Conservation (phyloP, 2,113 vertebrate genomes). For the Ictalurus punctatus region DNA sequence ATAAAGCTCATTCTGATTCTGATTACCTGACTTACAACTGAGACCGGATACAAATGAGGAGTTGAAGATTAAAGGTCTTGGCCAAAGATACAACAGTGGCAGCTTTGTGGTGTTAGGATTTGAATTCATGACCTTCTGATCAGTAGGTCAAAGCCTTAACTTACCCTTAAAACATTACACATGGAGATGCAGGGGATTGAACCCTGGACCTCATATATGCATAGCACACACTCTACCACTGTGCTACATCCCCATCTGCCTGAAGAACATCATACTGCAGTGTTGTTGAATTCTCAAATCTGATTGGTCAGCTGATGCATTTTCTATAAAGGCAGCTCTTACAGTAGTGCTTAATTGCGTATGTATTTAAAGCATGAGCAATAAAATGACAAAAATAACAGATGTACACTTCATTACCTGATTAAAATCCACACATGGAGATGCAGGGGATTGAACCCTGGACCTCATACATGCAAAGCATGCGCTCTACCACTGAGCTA, state of each 20-base stretch:
- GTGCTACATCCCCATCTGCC: conserved; percentile 28
- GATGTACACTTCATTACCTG: no score
- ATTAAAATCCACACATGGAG: background rate
- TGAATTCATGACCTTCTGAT: background rate
- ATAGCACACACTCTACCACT: background rate
- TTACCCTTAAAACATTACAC: background rate
- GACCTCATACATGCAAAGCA: background rate
- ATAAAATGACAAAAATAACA: no score
- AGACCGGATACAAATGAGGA: background rate
- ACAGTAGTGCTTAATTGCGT: no score
- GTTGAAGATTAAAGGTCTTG: background rate
- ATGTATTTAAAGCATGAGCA: no score
- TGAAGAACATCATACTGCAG: conserved; percentile 51
- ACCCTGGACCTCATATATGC: background rate
- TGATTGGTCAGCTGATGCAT: background rate
- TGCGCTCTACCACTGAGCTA: background rate
- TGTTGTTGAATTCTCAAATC: background rate
- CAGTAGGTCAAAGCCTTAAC: background rate
- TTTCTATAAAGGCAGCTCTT: no score
- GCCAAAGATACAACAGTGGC: background rate
- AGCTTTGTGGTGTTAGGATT: background rate
- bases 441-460: background rate
- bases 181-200: background rate
- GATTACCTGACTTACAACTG: no score
- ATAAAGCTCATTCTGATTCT: no score